These are phyloP conservation scores for Mormyrops attenuatus DNA, from an alignment of 2,797 vertebrate genomes.

Conservation along the genomic window DNA sequence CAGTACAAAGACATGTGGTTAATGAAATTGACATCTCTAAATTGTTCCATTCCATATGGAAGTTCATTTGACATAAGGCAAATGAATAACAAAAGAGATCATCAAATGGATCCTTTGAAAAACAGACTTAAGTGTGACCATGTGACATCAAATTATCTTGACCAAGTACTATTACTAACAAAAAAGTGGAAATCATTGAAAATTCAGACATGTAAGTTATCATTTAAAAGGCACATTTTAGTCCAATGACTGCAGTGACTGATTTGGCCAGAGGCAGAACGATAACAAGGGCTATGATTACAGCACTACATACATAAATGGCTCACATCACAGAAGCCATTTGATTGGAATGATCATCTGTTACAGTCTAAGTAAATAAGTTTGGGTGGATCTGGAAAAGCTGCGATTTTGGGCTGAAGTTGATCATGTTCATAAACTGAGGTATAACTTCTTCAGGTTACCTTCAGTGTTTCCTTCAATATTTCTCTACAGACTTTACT, in stretches of 20 bases:
- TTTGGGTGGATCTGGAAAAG: neutral
- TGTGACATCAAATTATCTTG: neutral
- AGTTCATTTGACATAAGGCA: neutral
- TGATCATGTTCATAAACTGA: neutral
- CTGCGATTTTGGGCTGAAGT: neutral
- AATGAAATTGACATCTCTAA: neutral
- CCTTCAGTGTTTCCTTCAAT: neutral
- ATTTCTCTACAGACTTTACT: slow-evolving; percentile 1
- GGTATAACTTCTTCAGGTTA: slow-evolving; percentile 8
- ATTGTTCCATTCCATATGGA: neutral
- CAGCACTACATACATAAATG: neutral
- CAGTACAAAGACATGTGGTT: neutral
- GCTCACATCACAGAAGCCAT: neutral
- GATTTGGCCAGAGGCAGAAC: neutral
- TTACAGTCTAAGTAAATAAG: neutral
- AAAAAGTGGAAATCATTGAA: neutral
- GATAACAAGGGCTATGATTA: neutral
- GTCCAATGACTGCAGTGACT: neutral
- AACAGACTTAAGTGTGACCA: neutral
- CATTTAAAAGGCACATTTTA: neutral
- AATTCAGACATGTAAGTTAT: neutral
- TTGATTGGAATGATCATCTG: neutral
- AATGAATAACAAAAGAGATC: neutral
- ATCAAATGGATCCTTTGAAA: neutral
- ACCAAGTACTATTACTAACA: neutral